Conservation (phyloP, 2,797 vertebrate genomes). For the Periparus ater region DNA sequence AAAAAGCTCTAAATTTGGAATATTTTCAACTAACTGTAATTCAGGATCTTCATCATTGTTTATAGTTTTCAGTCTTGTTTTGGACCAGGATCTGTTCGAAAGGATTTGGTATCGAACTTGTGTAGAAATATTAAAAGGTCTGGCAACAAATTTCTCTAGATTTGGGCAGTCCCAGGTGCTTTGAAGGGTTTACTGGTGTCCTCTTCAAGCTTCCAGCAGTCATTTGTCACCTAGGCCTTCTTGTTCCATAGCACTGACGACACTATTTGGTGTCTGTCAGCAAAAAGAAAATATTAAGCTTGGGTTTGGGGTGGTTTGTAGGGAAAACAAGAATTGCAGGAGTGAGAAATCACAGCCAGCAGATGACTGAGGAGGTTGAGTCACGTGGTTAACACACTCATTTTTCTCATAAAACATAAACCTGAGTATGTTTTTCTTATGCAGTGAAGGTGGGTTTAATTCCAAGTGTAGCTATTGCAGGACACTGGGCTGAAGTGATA, state of each 20-base stretch:
- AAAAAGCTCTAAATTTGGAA: not conserved
- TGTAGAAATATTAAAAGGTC: not conserved
- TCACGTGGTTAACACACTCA: rapidly evolving
- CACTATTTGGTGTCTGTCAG: not conserved
- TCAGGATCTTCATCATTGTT: not conserved
- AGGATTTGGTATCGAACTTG: not conserved
- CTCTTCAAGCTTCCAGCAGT: not conserved
- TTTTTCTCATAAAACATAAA: not conserved
- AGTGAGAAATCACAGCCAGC: not conserved
- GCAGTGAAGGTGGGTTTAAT: not conserved
- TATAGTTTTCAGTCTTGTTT: not conserved
- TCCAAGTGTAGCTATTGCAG: not conserved
- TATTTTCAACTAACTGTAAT: not conserved
- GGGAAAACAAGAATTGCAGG: not conserved
- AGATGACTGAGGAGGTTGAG: not conserved
- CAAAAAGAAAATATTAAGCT: not conserved
- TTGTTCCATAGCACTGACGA: not conserved
- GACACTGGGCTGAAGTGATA: not conserved
- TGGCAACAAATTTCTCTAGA: not conserved
- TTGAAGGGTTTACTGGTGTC: not conserved
- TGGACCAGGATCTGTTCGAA: not conserved
- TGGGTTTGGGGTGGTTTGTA: not conserved
- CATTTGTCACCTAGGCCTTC: not conserved
- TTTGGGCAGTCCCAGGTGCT: not conserved
- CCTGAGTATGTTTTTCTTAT: not conserved